A percentile compares a stretch with the other conserved stretches of the same genome.
These are phyloP conservation scores for Xestia ashworthii DNA, from an alignment of 2,888 invertebrate species.

Conservation along the genomic window DNA sequence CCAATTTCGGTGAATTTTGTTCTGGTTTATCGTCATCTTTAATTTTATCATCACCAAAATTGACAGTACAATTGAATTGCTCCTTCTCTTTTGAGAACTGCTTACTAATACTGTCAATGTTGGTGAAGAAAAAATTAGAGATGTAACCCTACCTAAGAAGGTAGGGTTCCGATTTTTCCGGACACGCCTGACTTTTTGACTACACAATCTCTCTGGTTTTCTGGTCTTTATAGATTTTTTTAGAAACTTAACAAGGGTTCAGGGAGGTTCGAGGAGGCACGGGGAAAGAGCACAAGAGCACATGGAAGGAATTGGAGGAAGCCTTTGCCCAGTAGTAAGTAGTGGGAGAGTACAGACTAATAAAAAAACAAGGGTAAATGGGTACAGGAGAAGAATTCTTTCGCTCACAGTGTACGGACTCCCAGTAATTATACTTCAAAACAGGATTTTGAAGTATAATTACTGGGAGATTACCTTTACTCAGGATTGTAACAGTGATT, in stretches of 20 bases:
- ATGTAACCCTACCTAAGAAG: too few relatives aligned
- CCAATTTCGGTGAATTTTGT: slow-evolving; percentile 6
- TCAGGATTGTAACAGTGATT: slow-evolving; percentile 5
- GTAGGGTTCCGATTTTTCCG: background rate
- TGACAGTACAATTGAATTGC: background rate
- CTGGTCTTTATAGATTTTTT: background rate
- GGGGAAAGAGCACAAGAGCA: too few relatives aligned
- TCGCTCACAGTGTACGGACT: background rate
- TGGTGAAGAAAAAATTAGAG: too few relatives aligned
- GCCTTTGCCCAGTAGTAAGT: too few relatives aligned
- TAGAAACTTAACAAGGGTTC: background rate
- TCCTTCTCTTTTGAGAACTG: background rate
- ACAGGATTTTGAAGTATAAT: too few relatives aligned
- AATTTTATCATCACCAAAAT: background rate
- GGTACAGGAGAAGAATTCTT: background rate
- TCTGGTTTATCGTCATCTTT: background rate
- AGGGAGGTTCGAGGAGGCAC: too few relatives aligned
- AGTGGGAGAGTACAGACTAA: too few relatives aligned
- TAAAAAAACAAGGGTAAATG: background rate
- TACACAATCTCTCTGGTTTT: background rate
- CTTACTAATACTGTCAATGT: too few relatives aligned
- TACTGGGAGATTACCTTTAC: too few relatives aligned
- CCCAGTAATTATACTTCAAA: background rate
- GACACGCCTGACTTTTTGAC: background rate
- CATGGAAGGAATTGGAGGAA: too few relatives aligned